Percentiles rank a stretch among this genome's conserved stretches.
Conservation (phyloP, 2,797 vertebrate species). For the Intellagama lesueurii region DNA sequence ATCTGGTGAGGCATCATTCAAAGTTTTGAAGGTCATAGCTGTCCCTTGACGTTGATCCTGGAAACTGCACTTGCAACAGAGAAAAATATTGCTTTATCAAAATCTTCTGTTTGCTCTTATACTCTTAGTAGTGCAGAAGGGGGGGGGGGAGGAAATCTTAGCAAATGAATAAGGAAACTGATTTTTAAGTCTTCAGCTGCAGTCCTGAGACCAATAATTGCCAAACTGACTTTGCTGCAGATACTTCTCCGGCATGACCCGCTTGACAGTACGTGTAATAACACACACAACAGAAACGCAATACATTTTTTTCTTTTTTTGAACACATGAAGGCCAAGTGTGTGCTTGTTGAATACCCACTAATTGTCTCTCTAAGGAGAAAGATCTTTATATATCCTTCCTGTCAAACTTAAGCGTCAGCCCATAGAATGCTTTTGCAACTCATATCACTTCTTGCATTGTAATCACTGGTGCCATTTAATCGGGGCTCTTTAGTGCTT, state of each 20-base stretch:
- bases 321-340: not conserved
- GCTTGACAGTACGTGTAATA: not conserved
- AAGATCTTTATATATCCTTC: not conserved
- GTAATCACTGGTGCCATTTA: conserved; percentile 2
- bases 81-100: too few species aligned
- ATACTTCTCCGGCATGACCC: not conserved
- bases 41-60: too few species aligned
- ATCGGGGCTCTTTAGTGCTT: not conserved
- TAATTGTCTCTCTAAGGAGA: not conserved
- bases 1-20: too few species aligned
- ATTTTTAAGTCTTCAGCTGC: not conserved
- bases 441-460: fast-evolving
- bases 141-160: not conserved
- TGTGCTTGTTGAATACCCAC: not conserved
- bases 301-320: not conserved
- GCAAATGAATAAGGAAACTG: not conserved
- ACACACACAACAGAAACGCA: not conserved
- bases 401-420: not conserved
- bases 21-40: too few species aligned
- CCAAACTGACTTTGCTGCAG: not conserved
- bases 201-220: not conserved
- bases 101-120: too few species aligned
- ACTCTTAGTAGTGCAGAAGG: not conserved
- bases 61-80: too few species aligned
- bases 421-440: not conserved